Base-by-base conservation (phyloP, 1,140 invertebrate genomes). In the Lasioglossum baleicum region DNA sequence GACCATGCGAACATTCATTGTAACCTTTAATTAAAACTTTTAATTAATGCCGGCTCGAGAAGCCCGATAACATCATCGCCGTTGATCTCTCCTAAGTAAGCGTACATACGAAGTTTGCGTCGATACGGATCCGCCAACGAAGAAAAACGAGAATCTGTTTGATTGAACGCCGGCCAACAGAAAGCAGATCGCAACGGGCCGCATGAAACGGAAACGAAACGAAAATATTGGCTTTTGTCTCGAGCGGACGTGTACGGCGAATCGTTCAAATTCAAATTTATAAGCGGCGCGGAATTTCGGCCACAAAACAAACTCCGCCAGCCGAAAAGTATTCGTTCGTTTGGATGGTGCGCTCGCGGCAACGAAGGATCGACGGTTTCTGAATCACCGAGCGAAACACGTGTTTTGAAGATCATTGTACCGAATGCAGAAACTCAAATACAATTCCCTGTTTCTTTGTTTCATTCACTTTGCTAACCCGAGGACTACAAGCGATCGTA, bases 1-100 rank as follows among this genome's bases (percentile, higher is more conserved):
- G 40, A 22, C 26, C 56, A 31, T 31, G 75, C 42, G 26, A 71
- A 44, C 42, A 10, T 35, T 61, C 58, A 44, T 31, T 17, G 15
- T 68, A 31, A 61, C 44, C 31, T 77, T 65, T 77, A 77, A 77
- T 77, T 77, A 71, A 70, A 77, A 77, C 44, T 77, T 71, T 77
- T 71, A 70, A 77, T 77, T 76, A 76, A 76, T 58, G 40, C 20
- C 35, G 35, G n/a, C 63, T 17, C 63, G 35, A 65, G 63, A 20
- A 69, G 20, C 42, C 20, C 44, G 67, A 77, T 77, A 26, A 7
- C 15, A 77, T 70, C 67, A 67, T 66, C 42, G 35, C n/a, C 40
- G 11, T 2, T 8, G 15, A 75, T 7, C 48, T 35, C 60, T 60
- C 20, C 22, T 20, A 10, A 40, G 31, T 20, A 10, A 40, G 31